A percentile compares a stretch with the other conserved stretches of the same genome.
Evolutionary conservation across 2,888 invertebrate genomes (phyloP).

Genomic region (Pyrrhia umbra): DNA sequence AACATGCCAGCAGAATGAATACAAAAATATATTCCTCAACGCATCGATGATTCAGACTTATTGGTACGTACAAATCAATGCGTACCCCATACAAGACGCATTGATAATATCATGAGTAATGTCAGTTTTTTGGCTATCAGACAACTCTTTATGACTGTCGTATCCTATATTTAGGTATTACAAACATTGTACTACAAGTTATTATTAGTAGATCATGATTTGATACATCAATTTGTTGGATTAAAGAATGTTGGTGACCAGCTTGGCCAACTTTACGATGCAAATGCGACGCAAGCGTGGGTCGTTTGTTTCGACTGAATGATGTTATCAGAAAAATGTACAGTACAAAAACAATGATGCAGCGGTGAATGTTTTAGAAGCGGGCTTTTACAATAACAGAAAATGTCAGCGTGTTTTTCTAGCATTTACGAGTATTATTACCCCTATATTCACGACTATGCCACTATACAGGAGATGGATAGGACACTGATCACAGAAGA

Average conservation of each 20-base stretch:
- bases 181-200: conserved; percentile 34
- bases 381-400: neutral
- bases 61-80: conserved; percentile 34
- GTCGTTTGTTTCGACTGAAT: neutral
- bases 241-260: conserved; percentile 31
- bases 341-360: neutral
- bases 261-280: conserved; percentile 21
- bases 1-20: conserved; percentile 28
- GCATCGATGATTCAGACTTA: conserved; percentile 47
- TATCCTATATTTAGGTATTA: conserved; percentile 47
- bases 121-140: conserved; percentile 58
- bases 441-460: too few species aligned
- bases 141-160: conserved; percentile 39
- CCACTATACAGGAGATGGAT: too few species aligned
- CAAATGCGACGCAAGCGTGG: conserved; percentile 2
- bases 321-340: conserved; percentile 1
- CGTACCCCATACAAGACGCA: conserved; percentile 21
- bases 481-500: too few species aligned
- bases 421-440: neutral
- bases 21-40: conserved; percentile 48
- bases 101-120: conserved; percentile 52
- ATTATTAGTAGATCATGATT: conserved; percentile 43
- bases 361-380: neutral
- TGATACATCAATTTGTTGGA: conserved; percentile 8
- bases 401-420: neutral